Percentiles rank a stretch among this genome's conserved stretches.
These are phyloP conservation scores for Danio kyathit DNA, from an alignment of 2,797 vertebrate genomes.

Conservation along the genomic window DNA sequence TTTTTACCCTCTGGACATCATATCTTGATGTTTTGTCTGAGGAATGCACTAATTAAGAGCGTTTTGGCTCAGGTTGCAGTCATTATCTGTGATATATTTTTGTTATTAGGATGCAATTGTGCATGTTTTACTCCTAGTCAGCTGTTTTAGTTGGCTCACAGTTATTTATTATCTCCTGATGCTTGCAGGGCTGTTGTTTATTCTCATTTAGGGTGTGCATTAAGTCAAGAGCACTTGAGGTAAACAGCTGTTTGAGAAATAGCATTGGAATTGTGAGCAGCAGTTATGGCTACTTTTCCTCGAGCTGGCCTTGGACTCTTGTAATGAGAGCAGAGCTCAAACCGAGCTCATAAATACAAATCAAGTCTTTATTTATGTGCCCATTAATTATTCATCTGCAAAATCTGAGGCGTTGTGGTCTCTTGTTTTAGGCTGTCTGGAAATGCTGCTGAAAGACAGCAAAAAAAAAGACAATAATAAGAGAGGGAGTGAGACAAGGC, in stretches of 20 bases:
- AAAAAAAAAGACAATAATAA: neutral
- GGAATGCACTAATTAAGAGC: slow-evolving; percentile 14
- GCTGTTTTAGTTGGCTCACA: neutral
- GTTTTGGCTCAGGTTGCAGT: neutral
- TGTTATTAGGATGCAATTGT: slow-evolving; percentile 24
- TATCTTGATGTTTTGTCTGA: neutral
- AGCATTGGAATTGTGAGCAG: slow-evolving; percentile 8
- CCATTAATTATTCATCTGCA: slow-evolving; percentile 70
- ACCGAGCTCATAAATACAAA: slow-evolving; percentile 66
- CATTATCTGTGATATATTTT: slow-evolving; percentile 27
- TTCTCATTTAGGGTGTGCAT: slow-evolving; percentile 24
- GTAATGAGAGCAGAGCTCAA: slow-evolving; percentile 48
- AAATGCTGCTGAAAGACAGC: slow-evolving; percentile 12
- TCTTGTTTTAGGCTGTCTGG: slow-evolving; percentile 31
- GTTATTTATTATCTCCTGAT: slow-evolving; percentile 25
- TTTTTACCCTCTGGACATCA: neutral
- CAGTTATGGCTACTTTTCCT: slow-evolving; percentile 37
- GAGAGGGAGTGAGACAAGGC: neutral
- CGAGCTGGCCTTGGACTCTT: slow-evolving; percentile 30
- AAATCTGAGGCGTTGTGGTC: slow-evolving; percentile 50
- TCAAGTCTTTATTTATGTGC: slow-evolving; percentile 65
- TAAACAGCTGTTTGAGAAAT: slow-evolving; percentile 33
- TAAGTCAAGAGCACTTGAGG: slow-evolving; percentile 38
- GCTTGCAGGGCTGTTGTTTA: slow-evolving; percentile 12
- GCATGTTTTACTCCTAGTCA: slow-evolving; percentile 36